These are phyloP conservation scores for Stichodactyla helianthus DNA, from an alignment of 64 coral and sea anemone species.

Conservation along the genomic window DNA sequence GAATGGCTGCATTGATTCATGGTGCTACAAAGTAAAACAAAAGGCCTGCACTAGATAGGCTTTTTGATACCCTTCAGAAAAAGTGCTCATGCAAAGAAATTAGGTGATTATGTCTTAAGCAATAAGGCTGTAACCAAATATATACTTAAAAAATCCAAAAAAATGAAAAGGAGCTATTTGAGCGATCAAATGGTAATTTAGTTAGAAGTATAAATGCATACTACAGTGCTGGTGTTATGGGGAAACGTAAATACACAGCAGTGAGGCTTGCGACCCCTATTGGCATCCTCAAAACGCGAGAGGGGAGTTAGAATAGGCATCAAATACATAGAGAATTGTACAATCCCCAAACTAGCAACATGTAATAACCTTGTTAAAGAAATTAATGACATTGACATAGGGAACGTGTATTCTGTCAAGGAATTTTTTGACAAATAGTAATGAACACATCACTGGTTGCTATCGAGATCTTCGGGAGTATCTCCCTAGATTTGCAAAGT, in stretches of 20 bases:
- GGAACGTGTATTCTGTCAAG: background rate
- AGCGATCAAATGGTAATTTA: slow-evolving; percentile 22
- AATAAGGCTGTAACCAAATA: slow-evolving; percentile 43
- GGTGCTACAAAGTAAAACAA: slow-evolving; percentile 8
- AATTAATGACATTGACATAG: slow-evolving; percentile 47
- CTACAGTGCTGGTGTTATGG: slow-evolving; percentile 53
- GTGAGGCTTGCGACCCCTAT: slow-evolving; percentile 50
- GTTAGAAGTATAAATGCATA: slow-evolving; percentile 54
- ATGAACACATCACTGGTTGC: slow-evolving; percentile 51
- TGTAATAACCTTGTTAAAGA: slow-evolving; percentile 49
- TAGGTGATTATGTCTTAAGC: slow-evolving; percentile 46
- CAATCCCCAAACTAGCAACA: slow-evolving; percentile 55
- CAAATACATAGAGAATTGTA: slow-evolving; percentile 31
- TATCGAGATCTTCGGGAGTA: slow-evolving; percentile 46
- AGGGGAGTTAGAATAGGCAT: slow-evolving; percentile 28
- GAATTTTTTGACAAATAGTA: slow-evolving; percentile 8
- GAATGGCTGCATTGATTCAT: background rate
- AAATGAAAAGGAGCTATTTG: slow-evolving; percentile 14
- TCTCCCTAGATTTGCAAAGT: slow-evolving; percentile 61
- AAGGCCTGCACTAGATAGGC: slow-evolving; percentile 20
- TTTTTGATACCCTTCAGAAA: slow-evolving; percentile 40
- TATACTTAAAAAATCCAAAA: slow-evolving; percentile 39
- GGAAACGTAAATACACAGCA: slow-evolving; percentile 52
- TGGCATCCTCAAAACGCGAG: slow-evolving; percentile 24
- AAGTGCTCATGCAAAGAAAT: slow-evolving; percentile 38